Evolutionary conservation across 1,140 invertebrate species (phyloP), one percentile per base, ranked within the genome.

Genomic region (Drosophila kurseongensis): DNA sequence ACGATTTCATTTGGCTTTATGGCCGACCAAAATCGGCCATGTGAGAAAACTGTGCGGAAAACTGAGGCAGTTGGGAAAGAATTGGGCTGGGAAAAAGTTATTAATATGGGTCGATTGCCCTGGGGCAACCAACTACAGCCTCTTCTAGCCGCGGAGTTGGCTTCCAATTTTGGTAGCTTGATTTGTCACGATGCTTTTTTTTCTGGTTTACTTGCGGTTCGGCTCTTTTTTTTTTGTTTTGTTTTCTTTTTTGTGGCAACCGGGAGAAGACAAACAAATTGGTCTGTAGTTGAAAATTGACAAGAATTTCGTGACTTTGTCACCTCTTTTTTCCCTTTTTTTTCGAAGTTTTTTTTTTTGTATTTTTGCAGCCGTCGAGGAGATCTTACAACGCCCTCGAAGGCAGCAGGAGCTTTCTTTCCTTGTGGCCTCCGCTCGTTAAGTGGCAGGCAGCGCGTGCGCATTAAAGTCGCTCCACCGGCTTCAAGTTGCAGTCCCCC

Each of bases 271-370:
- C 79, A 91, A 92, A 92, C 91, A 92, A 92, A 92, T 92, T 92
- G 91, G 91, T 91, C 91, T 91, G 84, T 91, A 92, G 88, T 92
- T 88, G 85, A 91, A 92, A 91, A 92, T 92, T 92, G 91, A 92
- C 91, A 92, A 92, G 91, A 92, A 92, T 91, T 91, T 92, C 91
- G 91, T 92, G 91, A 92, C 91, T 92, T 92, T 92, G 91, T 92
- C 91, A 92, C 91, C 91, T 92, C 88, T 90, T 85, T 90, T 86
- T 68, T 54, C 58, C 58, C 75, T 57, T 78, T 71, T 66, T 71
- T 54, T 69, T 50, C 32, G 12, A 12, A 18, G 23, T 36, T 42
- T 55, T 45, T 57, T 74, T 32, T 32, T 32, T 32, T 32, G 29
- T 32, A 32, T 32, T 52, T 27, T 29, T 32, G 40, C 52, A 74